Evolutionary conservation across 2,888 invertebrate species (phyloP).

Genomic region (Tenthredo notha): DNA sequence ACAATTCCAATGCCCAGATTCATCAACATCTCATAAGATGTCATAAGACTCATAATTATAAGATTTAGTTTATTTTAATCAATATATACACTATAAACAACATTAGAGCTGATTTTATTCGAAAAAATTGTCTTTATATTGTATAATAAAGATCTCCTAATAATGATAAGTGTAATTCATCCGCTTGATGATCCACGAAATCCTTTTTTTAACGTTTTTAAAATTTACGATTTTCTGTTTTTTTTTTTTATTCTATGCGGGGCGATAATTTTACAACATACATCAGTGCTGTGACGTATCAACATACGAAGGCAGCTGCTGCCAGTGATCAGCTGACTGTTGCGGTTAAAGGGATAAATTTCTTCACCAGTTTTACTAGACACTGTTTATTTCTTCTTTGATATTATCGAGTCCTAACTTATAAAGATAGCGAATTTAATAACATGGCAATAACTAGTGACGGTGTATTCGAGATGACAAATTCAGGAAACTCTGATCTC

Average conservation of each 20-base stretch:
- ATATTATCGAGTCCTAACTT: neutral
- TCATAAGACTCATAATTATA: neutral
- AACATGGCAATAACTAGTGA: conserved; percentile 59
- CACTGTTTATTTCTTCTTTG: neutral
- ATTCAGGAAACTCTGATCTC: conserved; percentile 59
- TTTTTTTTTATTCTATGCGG: neutral
- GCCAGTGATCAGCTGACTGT: conserved; percentile 51
- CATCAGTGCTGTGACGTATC: conserved; percentile 29
- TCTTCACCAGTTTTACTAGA: neutral
- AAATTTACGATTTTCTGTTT: neutral
- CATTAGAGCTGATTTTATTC: neutral
- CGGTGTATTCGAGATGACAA: conserved; percentile 54
- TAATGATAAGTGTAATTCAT: neutral
- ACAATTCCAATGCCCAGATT: too few relatives aligned
- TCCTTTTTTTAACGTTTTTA: neutral
- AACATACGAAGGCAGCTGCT: conserved; percentile 15
- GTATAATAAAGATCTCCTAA: neutral
- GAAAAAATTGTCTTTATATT: neutral
- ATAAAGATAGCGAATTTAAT: neutral
- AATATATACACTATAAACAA: neutral
- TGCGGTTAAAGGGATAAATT: conserved; percentile 2
- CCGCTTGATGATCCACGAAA: too few relatives aligned
- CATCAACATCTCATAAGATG: too few relatives aligned
- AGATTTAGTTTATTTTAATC: neutral
- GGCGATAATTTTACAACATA: neutral